Evolutionary conservation across 1,140 invertebrate species (phyloP).

Genomic region (Hyphantria cunea): DNA sequence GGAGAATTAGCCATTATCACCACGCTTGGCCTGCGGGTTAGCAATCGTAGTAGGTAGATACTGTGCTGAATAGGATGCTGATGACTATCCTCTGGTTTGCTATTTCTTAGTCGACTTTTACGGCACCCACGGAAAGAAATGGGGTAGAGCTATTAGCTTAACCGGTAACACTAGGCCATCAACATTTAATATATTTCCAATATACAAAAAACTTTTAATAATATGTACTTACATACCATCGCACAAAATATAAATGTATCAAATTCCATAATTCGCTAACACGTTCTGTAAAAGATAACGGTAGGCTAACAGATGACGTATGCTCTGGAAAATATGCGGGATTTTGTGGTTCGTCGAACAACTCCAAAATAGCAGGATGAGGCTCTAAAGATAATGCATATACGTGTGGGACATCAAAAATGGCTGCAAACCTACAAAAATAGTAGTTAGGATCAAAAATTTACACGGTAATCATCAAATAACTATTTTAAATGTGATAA

Average conservation of each 20-base stretch:
- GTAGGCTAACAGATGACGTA: slow-evolving; percentile 26
- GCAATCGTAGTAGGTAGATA: too few species aligned
- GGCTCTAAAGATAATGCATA: slow-evolving; percentile 41
- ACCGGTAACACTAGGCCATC: too few species aligned
- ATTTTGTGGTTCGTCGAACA: slow-evolving; percentile 37
- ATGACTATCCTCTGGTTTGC: too few species aligned
- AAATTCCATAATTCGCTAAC: slow-evolving; percentile 27
- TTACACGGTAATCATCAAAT: not conserved
- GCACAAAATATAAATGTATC: slow-evolving; percentile 5
- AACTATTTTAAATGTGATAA: too few species aligned
- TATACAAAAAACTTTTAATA: too few species aligned
- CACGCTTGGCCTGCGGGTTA: too few species aligned
- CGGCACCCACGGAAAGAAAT: too few species aligned
- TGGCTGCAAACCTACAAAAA: slow-evolving; percentile 35
- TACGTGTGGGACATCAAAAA: slow-evolving; percentile 39
- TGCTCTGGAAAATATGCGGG: slow-evolving; percentile 41
- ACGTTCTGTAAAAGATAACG: slow-evolving; percentile 34
- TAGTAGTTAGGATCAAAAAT: not conserved
- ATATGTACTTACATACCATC: slow-evolving; percentile 33
- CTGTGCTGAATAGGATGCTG: too few species aligned
- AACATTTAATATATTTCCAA: too few species aligned
- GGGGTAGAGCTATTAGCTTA: too few species aligned
- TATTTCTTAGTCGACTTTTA: too few species aligned
- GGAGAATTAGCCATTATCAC: too few species aligned
- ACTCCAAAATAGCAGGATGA: slow-evolving; percentile 31